Percentiles rank a stretch among this genome's conserved stretches.
Conservation (phyloP, 2,888 invertebrate genomes). For the Metopia argyrocephala region DNA sequence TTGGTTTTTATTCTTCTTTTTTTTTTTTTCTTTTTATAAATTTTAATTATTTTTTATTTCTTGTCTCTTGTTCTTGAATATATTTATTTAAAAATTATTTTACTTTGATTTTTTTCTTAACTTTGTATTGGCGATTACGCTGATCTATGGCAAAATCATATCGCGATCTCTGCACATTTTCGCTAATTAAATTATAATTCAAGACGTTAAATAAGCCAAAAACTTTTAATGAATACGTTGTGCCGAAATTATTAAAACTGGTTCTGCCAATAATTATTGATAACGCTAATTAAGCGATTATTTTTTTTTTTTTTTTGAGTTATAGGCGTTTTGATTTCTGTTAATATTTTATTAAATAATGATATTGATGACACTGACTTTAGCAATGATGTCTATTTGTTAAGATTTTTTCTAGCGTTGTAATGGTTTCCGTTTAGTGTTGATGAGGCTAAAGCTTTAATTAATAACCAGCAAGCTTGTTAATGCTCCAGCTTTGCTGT, state of each 20-base stretch:
- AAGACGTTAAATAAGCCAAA: slow-evolving; percentile 76
- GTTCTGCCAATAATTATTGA: slow-evolving; percentile 29
- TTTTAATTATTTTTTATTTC: slow-evolving; percentile 8
- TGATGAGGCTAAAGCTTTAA: slow-evolving; percentile 42
- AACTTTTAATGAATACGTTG: slow-evolving; percentile 78
- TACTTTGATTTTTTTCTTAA: slow-evolving; percentile 78
- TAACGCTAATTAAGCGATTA: slow-evolving; percentile 33
- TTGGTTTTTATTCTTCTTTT: slow-evolving; percentile 24
- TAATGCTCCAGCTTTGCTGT: slow-evolving; percentile 38
- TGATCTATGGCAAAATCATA: slow-evolving; percentile 79
- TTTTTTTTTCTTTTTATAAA: background rate
- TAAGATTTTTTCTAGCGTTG: background rate
- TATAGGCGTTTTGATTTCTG: background rate
- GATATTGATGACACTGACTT: background rate
- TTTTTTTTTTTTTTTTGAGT: background rate
- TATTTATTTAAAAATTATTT: slow-evolving; percentile 69
- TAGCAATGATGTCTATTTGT: background rate
- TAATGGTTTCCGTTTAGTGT: slow-evolving; percentile 13
- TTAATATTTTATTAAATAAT: background rate
- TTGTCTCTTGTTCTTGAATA: no score
- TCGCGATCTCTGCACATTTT: slow-evolving; percentile 80
- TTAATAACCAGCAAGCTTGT: slow-evolving; percentile 47
- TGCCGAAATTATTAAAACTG: slow-evolving; percentile 75
- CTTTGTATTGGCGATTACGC: slow-evolving; percentile 78
- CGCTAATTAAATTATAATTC: slow-evolving; percentile 77